Base-by-base conservation (phyloP, 1,140 invertebrate species). In the Acromyrmex echinatior region DNA sequence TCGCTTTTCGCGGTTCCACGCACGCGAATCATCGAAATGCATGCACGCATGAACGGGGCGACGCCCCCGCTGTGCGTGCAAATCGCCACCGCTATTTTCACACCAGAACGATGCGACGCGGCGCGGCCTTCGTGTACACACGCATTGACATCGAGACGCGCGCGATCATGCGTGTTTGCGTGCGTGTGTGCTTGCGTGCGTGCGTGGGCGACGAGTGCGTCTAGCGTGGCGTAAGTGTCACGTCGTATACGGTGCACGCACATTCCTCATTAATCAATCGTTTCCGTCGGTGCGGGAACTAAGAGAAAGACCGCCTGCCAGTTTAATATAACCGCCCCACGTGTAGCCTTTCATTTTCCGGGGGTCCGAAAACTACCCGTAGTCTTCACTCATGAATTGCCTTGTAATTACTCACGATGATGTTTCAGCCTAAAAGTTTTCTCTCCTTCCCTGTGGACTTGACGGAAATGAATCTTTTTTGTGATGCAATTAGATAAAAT, bases 221-320 rank as follows among this genome's bases (percentile, higher is more conserved):
- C 88, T 56, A 65, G 58, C 56, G 73, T 58, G 74, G 73, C 56
- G 62, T 90, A 90, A 90, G 90, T 90, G 86, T 87, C 84, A 53
- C 31, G 31, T 51, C 87, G 65, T 68, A 80, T 84, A 63, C 51
- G 35, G 35, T 16, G 63, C 89, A 90, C 88, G 89, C 88, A 76
- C 88, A 88, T 82, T 86, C 80, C 88, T 87, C 88, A 87, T 90
- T 89, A 89, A 90, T 89, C 88, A 90, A 89, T 87, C 84, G 71
- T 82, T 77, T 82, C 71, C 87, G 88, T 89, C 88, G 82, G 68
- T 56, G 53, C 49, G 63, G 28, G 63, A 70, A 70, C 80, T 25
- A 58, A 82, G 56, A 49, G 39, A 45, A 70, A 49, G 68, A 74
- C 80, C 68, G 53, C 56, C 68, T 45, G 76, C 12, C 35, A 35